Evolutionary conservation across 2,113 vertebrate species (phyloP).

Genomic region (Helogale parvula): DNA sequence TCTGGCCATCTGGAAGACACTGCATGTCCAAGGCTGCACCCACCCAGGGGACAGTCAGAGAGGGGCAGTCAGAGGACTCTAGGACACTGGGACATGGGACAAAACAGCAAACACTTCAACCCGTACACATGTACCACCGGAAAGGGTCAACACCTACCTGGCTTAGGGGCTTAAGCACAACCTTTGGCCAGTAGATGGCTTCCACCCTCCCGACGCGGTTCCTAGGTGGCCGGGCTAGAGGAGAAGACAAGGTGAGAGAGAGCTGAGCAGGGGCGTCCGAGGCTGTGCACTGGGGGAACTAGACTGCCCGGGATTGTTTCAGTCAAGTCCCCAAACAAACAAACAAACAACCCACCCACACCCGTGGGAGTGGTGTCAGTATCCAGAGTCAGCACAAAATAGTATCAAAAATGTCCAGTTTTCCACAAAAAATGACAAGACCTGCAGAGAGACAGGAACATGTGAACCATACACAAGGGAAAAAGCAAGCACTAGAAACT

Average conservation of each 20-base stretch:
- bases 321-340: not conserved
- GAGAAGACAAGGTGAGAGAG: not conserved
- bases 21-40: not conserved
- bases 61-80: not conserved
- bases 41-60: not conserved
- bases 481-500: not conserved
- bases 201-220: accelerated
- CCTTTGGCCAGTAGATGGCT: not conserved
- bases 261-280: not conserved
- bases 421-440: not conserved
- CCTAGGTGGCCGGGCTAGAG: not conserved
- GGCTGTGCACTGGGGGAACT: not conserved
- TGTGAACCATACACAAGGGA: not conserved
- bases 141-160: not conserved
- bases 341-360: not conserved
- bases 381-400: not conserved
- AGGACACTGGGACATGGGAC: not conserved
- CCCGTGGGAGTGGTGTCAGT: not conserved
- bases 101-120: not conserved
- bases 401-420: not conserved
- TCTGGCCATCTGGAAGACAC: not conserved
- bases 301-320: not conserved
- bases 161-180: not conserved
- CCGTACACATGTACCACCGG: not conserved
- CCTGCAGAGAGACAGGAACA: not conserved